A percentile compares a stretch with the other conserved stretches of the same genome.
These are phyloP conservation scores for Aphyosemion australe DNA, from an alignment of 2,113 vertebrate species.

Conservation along the genomic window DNA sequence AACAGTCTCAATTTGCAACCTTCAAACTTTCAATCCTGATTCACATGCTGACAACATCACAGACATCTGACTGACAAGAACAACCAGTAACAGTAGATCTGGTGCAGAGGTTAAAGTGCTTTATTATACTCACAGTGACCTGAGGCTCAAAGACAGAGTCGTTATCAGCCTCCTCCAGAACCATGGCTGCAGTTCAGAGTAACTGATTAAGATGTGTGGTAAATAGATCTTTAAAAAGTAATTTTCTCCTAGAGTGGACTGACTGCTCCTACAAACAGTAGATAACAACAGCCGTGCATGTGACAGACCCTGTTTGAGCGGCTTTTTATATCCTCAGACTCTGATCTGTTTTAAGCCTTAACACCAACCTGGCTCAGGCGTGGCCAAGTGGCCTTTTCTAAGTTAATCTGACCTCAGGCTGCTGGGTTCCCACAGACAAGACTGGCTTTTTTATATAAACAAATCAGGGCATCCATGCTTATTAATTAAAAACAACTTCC, in stretches of 20 bases:
- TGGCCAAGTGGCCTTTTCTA: constrained; percentile 41
- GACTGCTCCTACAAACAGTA: background rate
- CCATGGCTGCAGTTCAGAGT: constrained; percentile 78
- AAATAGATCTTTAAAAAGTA: background rate
- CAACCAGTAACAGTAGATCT: background rate
- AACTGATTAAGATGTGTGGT: background rate
- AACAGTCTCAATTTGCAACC: too few species aligned
- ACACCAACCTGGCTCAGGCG: constrained; percentile 39
- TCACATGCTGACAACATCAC: background rate
- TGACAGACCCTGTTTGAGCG: constrained; percentile 51
- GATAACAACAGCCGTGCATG: constrained; percentile 4
- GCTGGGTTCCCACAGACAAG: constrained; percentile 22
- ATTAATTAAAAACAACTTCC: background rate
- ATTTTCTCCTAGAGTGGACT: background rate
- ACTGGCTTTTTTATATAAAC: constrained; percentile 11
- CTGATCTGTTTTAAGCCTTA: constrained; percentile 68
- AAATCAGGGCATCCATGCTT: background rate
- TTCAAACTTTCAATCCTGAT: background rate
- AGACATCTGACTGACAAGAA: background rate
- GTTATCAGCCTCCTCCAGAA: constrained; percentile 78
- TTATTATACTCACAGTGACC: constrained; percentile 70
- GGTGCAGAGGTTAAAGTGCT: background rate
- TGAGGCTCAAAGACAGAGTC: constrained; percentile 80
- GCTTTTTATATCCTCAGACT: constrained; percentile 62
- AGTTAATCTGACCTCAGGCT: constrained; percentile 68